Evolutionary conservation across 1,140 invertebrate genomes (phyloP).

Genomic region (Microvelia longipes): DNA sequence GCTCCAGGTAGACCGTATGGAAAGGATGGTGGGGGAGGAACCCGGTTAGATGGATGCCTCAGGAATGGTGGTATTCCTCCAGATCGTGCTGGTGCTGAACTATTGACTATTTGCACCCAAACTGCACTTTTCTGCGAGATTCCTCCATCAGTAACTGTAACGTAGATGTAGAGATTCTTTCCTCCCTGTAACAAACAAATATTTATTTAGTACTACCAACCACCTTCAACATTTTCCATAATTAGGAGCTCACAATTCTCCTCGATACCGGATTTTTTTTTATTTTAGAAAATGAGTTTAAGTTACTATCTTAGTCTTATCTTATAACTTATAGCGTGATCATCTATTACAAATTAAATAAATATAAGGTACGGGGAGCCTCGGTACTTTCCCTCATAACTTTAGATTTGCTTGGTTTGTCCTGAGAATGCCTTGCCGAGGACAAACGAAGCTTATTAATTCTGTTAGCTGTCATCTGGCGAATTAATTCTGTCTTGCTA

Average conservation of each 20-base stretch:
- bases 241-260: neutral
- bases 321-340: too few relatives aligned
- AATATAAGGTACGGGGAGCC: too few relatives aligned
- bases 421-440: too few relatives aligned
- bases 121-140: conserved; percentile 53
- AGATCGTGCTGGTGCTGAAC: conserved; percentile 7
- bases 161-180: conserved; percentile 48
- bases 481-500: too few relatives aligned
- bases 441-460: too few relatives aligned
- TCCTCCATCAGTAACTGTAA: conserved; percentile 50
- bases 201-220: neutral
- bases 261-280: neutral
- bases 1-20: neutral
- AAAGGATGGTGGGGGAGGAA: conserved; percentile 12
- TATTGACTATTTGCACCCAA: conserved; percentile 31
- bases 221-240: neutral
- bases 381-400: too few relatives aligned
- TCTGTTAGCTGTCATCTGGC: too few relatives aligned
- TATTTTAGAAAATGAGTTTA: neutral
- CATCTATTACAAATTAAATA: too few relatives aligned
- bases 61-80: conserved; percentile 22
- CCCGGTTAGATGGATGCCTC: conserved; percentile 23
- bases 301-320: neutral
- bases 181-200: conserved; percentile 41
- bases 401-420: too few relatives aligned